Evolutionary conservation across 2,797 vertebrate genomes (phyloP), one percentile per base, ranked within the genome.

Genomic region (Aldrovandia affinis): DNA sequence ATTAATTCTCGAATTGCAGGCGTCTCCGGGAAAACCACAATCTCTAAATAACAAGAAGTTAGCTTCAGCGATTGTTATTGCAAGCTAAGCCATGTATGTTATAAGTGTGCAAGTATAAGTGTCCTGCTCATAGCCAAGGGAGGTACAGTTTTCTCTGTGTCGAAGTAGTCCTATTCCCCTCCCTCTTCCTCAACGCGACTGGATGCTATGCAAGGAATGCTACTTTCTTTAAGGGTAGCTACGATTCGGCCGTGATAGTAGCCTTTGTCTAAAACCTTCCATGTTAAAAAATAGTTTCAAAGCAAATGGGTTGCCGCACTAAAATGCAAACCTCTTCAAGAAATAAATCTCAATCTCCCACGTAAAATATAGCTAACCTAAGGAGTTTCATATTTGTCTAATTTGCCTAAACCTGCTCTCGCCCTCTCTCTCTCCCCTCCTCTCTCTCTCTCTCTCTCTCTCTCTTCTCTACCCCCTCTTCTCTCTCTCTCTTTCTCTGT

Each of bases 171-270:
- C 89, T 81, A 73, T 83, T 59, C 81, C 65, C 59, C 79, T 73
- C 82, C 80, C 77, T 80, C 73, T 63, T 4, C 39, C 50, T 81
- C 84, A 65, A 36, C 44, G 36, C 80, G 90, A 86, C 85, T 44
- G 84, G 81, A 63, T 90, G 91, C 92, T 91, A 92, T 91, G 89
- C 88, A 86, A 90, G 88, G 90, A 92, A 90, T 92, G 89, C 88
- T 86, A 86, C 84, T 70, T 39, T 70, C 33, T 70, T 70, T 39
- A 36, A 70, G 36, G 18, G 14, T 39, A 20, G 18, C 25, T 61
- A 61, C n/a, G 3, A 36, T 70, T 68, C n/a, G 68, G 33, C 30
- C 33, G 68, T 39, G 63, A n/a, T 14, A 28, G 57, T n/a, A 14
- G 18, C 14, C 55, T 14, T 57, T 10, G 63, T 30, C 63, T 33